Percentiles rank a stretch among this genome's conserved stretches.
These are phyloP conservation scores for Bufo bufo DNA, from an alignment of 2,113 vertebrate genomes.

Conservation along the genomic window DNA sequence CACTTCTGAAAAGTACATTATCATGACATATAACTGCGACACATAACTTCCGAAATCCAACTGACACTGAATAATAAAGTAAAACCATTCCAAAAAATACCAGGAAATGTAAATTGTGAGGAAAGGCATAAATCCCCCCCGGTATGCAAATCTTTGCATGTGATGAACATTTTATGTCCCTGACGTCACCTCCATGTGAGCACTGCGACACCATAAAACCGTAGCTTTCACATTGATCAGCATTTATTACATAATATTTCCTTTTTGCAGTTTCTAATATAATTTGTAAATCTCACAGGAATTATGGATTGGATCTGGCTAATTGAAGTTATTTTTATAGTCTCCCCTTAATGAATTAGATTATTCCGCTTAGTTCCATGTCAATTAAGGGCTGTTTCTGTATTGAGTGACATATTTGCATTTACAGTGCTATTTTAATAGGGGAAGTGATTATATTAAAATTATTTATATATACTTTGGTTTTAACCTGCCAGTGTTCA, in stretches of 20 bases:
- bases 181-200: not conserved
- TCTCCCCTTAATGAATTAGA: conserved; percentile 6
- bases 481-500: too few species aligned
- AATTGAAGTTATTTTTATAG: not conserved
- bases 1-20: not conserved
- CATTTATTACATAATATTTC: not conserved
- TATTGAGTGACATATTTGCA: not conserved
- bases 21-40: not conserved
- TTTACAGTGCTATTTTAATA: not conserved
- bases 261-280: not conserved
- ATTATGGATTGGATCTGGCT: not conserved
- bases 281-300: not conserved
- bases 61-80: not conserved
- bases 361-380: not conserved
- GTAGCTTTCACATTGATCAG: not conserved
- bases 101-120: not conserved
- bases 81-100: not conserved
- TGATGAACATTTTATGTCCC: not conserved
- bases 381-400: not conserved
- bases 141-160: not conserved
- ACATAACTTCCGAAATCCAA: not conserved
- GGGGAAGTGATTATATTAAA: too few species aligned
- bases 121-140: not conserved
- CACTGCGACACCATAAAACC: not conserved
- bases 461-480: too few species aligned